A percentile compares a stretch with the other conserved stretches of the same genome.
Conservation (phyloP, 92 coral and sea anemone genomes). For the Porites cylindrica region DNA sequence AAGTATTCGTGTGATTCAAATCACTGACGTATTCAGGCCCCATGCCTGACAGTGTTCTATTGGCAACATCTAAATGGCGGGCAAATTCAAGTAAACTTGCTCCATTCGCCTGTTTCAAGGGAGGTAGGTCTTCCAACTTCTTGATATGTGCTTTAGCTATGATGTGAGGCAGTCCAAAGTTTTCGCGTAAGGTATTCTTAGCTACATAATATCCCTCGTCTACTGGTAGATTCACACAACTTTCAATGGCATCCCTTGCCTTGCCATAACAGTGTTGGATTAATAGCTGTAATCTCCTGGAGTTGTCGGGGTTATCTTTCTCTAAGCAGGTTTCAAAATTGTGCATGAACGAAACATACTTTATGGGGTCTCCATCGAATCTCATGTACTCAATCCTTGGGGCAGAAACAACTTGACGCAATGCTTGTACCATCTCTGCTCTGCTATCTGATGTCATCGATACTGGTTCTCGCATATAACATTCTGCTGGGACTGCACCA, state of each 20-base stretch:
- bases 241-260: constrained; percentile 76
- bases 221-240: constrained; percentile 74
- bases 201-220: constrained; percentile 60
- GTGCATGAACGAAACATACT: constrained; percentile 66
- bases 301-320: constrained; percentile 46
- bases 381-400: constrained; percentile 72
- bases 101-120: constrained; percentile 66
- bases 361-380: constrained; percentile 70
- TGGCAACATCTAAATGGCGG: constrained; percentile 61
- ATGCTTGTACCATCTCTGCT: constrained; percentile 32
- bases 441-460: background rate
- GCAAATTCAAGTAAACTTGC: constrained; percentile 49
- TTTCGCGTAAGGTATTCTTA: constrained; percentile 58
- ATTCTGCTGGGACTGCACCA: no score
- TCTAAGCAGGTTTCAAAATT: constrained; percentile 49
- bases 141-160: constrained; percentile 63
- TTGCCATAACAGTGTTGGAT: constrained; percentile 79
- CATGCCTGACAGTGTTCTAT: constrained; percentile 77
- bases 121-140: constrained; percentile 61
- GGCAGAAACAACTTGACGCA: constrained; percentile 53
- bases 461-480: no score
- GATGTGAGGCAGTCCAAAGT: constrained; percentile 66
- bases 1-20: constrained; percentile 65
- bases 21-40: constrained; percentile 69
- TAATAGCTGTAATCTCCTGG: constrained; percentile 53